phyloP scores from a whole-genome alignment of 2,113 vertebrate genomes.

The Leptobrachium ailaonicum region DNA sequence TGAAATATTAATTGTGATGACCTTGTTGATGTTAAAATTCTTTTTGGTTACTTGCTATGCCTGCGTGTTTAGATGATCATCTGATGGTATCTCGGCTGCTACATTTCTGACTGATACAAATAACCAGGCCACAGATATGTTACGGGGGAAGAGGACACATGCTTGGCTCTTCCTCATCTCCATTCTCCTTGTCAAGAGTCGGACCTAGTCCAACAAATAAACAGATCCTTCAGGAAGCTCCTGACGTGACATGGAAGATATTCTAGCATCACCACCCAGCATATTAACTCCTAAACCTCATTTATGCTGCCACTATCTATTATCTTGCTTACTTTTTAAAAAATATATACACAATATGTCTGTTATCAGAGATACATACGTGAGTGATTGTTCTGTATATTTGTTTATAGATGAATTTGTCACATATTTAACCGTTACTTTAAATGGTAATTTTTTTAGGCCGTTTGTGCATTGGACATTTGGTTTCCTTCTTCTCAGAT shows the following conservation, averaged over 20 bases:
- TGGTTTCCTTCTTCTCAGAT: too few species aligned
- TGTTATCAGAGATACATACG: too few species aligned
- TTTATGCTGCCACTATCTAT: constrained; percentile 1
- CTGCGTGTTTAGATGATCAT: neutral
- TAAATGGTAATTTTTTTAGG: too few species aligned
- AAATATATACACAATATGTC: too few species aligned
- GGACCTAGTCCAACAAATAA: constrained; percentile 30
- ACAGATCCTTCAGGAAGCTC: constrained; percentile 33
- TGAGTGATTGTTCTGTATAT: too few species aligned
- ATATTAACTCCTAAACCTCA: constrained; percentile 21
- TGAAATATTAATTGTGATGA: neutral
- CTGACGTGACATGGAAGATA: constrained; percentile 41
- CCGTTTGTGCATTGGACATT: too few species aligned
- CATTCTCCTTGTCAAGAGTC: constrained; percentile 20
- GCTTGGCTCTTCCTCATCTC: constrained; percentile 14
- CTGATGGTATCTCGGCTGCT: neutral
- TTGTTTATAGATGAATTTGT: too few species aligned
- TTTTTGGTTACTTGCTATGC: neutral
- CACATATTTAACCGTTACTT: too few species aligned
- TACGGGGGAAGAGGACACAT: neutral
- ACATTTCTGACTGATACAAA: neutral
- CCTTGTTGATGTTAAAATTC: neutral
- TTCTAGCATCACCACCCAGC: constrained; percentile 32
- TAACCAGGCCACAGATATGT: constrained; percentile 1
- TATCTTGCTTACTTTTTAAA: too few species aligned